phyloP scores from a whole-genome alignment of 2,113 vertebrate species.

The Gymnocephalus cernua region DNA sequence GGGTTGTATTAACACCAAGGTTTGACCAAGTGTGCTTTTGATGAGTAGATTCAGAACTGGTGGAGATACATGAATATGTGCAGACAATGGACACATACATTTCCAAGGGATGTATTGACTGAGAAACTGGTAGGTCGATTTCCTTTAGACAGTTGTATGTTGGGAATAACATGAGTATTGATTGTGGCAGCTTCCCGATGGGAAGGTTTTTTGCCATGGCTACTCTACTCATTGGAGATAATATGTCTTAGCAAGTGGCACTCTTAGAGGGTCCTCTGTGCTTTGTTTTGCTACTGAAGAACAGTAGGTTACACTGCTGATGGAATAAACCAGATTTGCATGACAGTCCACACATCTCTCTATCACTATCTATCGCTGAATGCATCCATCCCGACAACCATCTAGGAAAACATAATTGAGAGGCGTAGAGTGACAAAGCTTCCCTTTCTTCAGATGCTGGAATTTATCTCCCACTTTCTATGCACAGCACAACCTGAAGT shows the following conservation, averaged over 20 bases:
- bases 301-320: conserved; percentile 18
- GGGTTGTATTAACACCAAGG: too few species aligned
- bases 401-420: conserved; percentile 45
- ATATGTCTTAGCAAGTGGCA: background rate
- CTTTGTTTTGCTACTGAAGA: conserved; percentile 15
- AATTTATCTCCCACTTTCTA: conserved; percentile 76
- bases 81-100: background rate
- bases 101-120: background rate
- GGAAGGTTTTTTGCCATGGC: background rate
- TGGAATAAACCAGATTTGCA: conserved; percentile 35
- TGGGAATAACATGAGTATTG: background rate
- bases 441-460: conserved; percentile 62
- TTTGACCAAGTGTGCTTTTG: background rate
- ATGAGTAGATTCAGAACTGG: background rate
- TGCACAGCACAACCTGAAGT: conserved; percentile 76
- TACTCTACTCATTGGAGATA: background rate
- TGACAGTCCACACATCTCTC: conserved; percentile 25
- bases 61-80: background rate
- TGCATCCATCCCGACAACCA: conserved; percentile 38
- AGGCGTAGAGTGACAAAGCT: conserved; percentile 55
- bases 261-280: background rate
- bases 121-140: background rate
- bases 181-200: background rate
- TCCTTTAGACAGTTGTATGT: background rate
- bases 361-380: conserved; percentile 18